A percentile compares a stretch with the other conserved stretches of the same genome.
These are phyloP conservation scores for Rhodophaea formosa DNA, from an alignment of 2,888 invertebrate species.

Conservation along the genomic window DNA sequence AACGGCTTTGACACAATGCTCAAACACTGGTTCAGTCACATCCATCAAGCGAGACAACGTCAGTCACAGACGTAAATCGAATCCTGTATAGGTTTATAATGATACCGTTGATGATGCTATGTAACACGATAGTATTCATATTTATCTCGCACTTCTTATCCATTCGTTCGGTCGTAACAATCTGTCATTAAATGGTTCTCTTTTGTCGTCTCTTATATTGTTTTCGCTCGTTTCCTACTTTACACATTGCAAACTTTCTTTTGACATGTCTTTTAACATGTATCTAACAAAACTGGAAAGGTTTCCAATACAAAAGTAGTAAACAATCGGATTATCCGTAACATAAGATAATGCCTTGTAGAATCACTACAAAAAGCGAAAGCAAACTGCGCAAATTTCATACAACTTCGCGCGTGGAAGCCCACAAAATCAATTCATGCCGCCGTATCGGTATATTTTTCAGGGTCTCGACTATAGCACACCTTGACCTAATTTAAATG, in stretches of 20 bases:
- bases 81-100: neutral
- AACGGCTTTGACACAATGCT: neutral
- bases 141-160: too few relatives aligned
- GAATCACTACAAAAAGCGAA: neutral
- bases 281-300: too few relatives aligned
- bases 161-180: too few relatives aligned
- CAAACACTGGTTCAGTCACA: constrained; percentile 11
- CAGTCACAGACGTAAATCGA: neutral
- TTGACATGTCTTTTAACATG: too few relatives aligned
- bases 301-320: neutral
- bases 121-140: too few relatives aligned
- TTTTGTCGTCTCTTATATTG: too few relatives aligned
- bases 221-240: too few relatives aligned
- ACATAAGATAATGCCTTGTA: neutral
- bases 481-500: constrained; percentile 33
- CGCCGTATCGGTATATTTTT: constrained; percentile 3
- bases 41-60: constrained; percentile 9
- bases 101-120: neutral
- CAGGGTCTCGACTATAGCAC: constrained; percentile 20
- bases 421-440: neutral
- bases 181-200: too few relatives aligned
- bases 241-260: too few relatives aligned
- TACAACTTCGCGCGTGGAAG: neutral
- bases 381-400: neutral
- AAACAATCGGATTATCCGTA: neutral